phyloP scores from a whole-genome alignment of 2,797 vertebrate species.

The Lutjanus campechanus region DNA sequence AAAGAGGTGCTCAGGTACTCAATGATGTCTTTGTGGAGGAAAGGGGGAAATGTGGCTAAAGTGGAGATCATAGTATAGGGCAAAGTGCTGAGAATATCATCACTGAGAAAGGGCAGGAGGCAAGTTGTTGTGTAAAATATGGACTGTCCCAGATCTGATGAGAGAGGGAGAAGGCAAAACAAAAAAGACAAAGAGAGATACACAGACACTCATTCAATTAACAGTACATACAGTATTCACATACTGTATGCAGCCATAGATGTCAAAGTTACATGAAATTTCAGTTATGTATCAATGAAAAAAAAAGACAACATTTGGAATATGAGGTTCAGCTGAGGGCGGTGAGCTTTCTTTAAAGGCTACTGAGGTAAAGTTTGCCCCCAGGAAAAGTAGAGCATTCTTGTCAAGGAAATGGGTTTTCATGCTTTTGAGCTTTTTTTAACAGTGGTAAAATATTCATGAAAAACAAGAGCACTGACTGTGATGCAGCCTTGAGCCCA shows the following conservation, averaged over 20 bases:
- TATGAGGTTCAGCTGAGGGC: slow-evolving; percentile 49
- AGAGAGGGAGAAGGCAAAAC: slow-evolving; percentile 82
- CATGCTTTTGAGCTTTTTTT: slow-evolving; percentile 74
- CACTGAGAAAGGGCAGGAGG: slow-evolving; percentile 98
- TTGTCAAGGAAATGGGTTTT: slow-evolving; percentile 70
- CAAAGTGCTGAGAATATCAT: slow-evolving; percentile 99
- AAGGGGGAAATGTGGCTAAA: slow-evolving; percentile 98
- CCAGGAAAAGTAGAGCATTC: slow-evolving; percentile 66
- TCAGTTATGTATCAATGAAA: slow-evolving; percentile 41
- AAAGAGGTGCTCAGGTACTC: slow-evolving; percentile 99
- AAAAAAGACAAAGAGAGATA: slow-evolving; percentile 77
- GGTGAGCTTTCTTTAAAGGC: slow-evolving; percentile 66
- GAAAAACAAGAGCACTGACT: slow-evolving; percentile 74
- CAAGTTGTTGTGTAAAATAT: slow-evolving; percentile 99
- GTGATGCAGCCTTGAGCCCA: slow-evolving; percentile 65
- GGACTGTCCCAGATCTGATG: slow-evolving; percentile 98
- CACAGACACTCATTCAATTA: slow-evolving; percentile 83
- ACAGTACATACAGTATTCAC: slow-evolving; percentile 73
- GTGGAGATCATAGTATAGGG: slow-evolving; percentile 99
- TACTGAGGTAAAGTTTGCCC: slow-evolving; percentile 56
- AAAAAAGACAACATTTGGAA: slow-evolving; percentile 43
- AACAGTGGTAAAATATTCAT: slow-evolving; percentile 81
- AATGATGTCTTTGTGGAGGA: slow-evolving; percentile 99
- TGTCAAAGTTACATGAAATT: slow-evolving; percentile 50
- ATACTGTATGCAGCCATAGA: slow-evolving; percentile 76